Base-by-base conservation (phyloP, 2,888 invertebrate genomes). In the Falcaria lacertinaria region DNA sequence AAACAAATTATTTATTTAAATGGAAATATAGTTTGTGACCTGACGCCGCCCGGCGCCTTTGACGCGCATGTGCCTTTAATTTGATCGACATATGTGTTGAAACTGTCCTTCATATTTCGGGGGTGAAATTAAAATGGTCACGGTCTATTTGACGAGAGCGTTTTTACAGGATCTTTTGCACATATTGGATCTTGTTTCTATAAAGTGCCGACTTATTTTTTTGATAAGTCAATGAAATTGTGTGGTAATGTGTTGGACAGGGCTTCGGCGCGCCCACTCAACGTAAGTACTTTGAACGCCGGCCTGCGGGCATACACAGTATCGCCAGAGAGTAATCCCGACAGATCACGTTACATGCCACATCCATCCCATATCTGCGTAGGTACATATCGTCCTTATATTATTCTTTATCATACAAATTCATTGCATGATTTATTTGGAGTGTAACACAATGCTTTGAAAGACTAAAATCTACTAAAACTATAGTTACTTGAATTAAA, bases 1-100 rank as follows among this genome's bases (percentile, higher is more conserved):
- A 74, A 78, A 77, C 80, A 75, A 86, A 89, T 89, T 84, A 87
- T 86, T 86, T 85, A 86, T 87, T 88, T 86, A 87, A 22, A 82
- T 88, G 74, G 81, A 83, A 85, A 85, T 82, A 80, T 69, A 68
- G 69, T 69, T 70, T 69, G 74, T 68, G 71, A 74, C 67, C 65
- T 69, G 60, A 52, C 61, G 58, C 57, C 54, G 50, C 39, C 53
- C 53, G 57, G 47, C 53, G 52, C 59, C 65, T 61, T 64, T 69
- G 69, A 69, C 68, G 67, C 73, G 74, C 79, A 79, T 80, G 79
- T 78, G 79, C 68, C 72, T 59, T 65, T 67, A 67, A 74, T 77
- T 72, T 64, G 59, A 64, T 63, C 66, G 67, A 69, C 80, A 81
- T 78, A 71, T 81, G 84, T 59, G 68, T 58, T 50, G 54, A 55